Percentiles rank a stretch among this genome's conserved stretches.
Conservation (phyloP, 2,113 vertebrate genomes). For the Microcebus griseorufus region DNA sequence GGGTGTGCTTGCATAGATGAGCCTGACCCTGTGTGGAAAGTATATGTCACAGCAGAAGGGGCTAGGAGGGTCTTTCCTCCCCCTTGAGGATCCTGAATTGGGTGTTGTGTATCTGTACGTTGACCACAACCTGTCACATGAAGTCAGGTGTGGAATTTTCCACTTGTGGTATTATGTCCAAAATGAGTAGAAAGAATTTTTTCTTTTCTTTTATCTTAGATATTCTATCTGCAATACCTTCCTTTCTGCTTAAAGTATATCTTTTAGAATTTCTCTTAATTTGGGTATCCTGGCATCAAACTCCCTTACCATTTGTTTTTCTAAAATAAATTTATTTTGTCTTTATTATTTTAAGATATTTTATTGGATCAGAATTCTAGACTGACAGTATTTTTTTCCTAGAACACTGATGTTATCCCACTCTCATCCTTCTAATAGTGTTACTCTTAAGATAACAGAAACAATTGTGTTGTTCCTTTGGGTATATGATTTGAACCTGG, state of each 20-base stretch:
- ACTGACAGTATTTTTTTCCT: neutral
- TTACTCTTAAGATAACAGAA: neutral
- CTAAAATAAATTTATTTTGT: neutral
- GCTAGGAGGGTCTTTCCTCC: neutral
- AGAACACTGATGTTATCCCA: neutral
- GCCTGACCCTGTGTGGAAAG: neutral
- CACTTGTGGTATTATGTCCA: neutral
- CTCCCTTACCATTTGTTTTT: neutral
- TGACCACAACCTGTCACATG: neutral
- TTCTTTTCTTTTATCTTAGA: neutral
- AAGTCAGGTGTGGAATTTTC: neutral
- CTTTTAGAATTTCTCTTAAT: neutral
- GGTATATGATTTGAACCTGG: neutral
- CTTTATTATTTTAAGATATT: neutral
- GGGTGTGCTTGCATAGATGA: neutral
- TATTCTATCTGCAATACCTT: neutral
- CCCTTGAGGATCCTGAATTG: neutral
- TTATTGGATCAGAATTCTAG: neutral
- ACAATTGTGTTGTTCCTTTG: neutral
- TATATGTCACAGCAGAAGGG: neutral
- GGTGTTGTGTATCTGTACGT: neutral
- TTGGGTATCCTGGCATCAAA: neutral
- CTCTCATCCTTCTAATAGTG: neutral
- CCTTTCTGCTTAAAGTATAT: neutral
- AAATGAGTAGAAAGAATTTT: neutral